Evolutionary conservation across 2,888 invertebrate species (phyloP).

Genomic region (Drosophila merina): DNA sequence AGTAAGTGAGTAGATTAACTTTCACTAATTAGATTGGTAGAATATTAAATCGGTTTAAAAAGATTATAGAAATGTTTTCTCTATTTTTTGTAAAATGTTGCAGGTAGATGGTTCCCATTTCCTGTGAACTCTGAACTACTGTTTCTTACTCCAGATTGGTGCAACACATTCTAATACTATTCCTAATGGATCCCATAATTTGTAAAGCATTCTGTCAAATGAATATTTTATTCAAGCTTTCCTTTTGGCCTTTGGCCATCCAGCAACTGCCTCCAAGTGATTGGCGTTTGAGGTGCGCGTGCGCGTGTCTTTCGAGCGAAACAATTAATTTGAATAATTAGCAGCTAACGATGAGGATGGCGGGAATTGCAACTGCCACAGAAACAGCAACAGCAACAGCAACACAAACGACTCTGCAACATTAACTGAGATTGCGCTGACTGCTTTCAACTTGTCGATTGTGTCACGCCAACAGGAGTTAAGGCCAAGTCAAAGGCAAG

Average conservation of each 20-base stretch:
- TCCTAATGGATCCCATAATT: conserved; percentile 2
- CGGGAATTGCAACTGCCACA: conserved; percentile 7
- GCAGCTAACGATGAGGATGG: conserved; percentile 68
- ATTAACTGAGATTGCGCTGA: conserved; percentile 25
- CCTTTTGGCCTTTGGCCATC: conserved; percentile 11
- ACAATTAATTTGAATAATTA: conserved; percentile 81
- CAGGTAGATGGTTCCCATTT: neutral
- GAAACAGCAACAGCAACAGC: conserved; percentile 7
- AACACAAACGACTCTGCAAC: conserved; percentile 16
- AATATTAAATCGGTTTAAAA: too few relatives aligned
- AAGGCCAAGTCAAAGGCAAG: conserved; percentile 52
- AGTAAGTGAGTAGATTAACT: too few relatives aligned
- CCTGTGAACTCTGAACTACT: neutral
- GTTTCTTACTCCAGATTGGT: neutral
- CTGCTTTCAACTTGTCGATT: conserved; percentile 55
- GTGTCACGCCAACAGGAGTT: conserved; percentile 72
- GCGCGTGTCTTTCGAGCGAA: conserved; percentile 72
- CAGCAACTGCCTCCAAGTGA: conserved; percentile 53
- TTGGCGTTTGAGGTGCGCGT: conserved; percentile 77
- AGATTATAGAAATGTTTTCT: too few relatives aligned
- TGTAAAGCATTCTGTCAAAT: conserved; percentile 13
- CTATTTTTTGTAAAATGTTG: too few relatives aligned
- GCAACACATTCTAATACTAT: neutral
- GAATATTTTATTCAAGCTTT: conserved; percentile 1
- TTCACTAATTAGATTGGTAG: too few relatives aligned